These are phyloP conservation scores for Dolichallabes microphthalmus DNA, from an alignment of 2,113 vertebrate genomes.

Conservation along the genomic window DNA sequence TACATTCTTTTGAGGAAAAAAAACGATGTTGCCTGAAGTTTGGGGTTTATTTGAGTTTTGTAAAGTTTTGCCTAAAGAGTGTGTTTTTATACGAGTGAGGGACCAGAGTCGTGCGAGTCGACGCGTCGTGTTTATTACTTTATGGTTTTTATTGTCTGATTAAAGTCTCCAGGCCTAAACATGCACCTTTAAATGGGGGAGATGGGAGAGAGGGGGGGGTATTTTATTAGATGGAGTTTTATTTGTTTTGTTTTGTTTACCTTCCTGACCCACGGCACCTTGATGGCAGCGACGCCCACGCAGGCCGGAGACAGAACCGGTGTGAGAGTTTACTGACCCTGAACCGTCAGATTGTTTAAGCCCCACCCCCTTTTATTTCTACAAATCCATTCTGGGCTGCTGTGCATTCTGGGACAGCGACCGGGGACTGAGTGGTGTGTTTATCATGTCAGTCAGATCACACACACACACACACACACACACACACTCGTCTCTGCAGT, in stretches of 20 bases:
- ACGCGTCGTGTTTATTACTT: constrained; percentile 29
- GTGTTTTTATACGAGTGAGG: constrained; percentile 34
- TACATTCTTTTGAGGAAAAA: constrained; percentile 31
- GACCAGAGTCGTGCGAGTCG: constrained; percentile 45
- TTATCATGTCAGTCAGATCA: constrained; percentile 13
- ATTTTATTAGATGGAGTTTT: neutral
- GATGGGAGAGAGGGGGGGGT: too few relatives aligned
- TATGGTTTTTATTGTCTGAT: constrained; percentile 13
- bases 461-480: constrained; percentile 8
- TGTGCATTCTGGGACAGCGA: constrained; percentile 37
- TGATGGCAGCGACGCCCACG: constrained; percentile 23
- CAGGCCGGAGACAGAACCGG: constrained; percentile 24
- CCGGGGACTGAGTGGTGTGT: constrained; percentile 24
- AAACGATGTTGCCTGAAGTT: constrained; percentile 32
- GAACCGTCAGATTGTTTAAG: constrained; percentile 8
- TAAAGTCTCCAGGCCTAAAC: constrained; percentile 33
- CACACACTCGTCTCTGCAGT: constrained; percentile 27
- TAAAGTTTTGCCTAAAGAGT: constrained; percentile 31
- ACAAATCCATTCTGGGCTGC: constrained; percentile 40
- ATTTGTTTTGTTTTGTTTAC: neutral
- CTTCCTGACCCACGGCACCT: constrained; percentile 40
- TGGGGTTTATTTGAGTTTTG: constrained; percentile 23
- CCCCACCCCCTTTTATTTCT: neutral
- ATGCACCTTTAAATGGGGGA: constrained; percentile 50
- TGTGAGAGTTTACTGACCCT: constrained; percentile 41